Conservation (phyloP, 2,113 vertebrate species). For the Albula glossodonta region DNA sequence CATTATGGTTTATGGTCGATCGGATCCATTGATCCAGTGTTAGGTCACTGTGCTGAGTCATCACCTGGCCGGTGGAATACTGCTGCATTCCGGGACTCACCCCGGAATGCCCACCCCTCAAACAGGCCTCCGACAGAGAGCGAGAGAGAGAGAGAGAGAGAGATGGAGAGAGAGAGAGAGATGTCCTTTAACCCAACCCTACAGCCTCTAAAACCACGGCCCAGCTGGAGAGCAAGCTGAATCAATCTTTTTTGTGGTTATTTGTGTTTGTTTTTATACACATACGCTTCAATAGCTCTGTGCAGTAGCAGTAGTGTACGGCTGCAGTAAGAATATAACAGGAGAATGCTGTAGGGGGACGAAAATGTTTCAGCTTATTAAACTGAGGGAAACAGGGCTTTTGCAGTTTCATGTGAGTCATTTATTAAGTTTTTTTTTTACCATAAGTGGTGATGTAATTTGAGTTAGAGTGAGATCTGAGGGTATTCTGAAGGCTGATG, state of each 20-base stretch:
- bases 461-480: conserved; percentile 4
- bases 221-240: neutral
- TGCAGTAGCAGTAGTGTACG: neutral
- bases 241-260: neutral
- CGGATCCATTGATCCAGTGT: conserved; percentile 35
- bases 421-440: neutral
- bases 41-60: conserved; percentile 39
- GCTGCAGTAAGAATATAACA: no score
- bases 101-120: neutral
- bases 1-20: conserved; percentile 24
- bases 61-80: conserved; percentile 6
- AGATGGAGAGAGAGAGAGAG: neutral
- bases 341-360: no score
- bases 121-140: neutral
- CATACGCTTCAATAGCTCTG: neutral
- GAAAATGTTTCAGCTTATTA: neutral
- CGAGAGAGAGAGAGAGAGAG: neutral
- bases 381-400: neutral
- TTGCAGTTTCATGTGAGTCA: neutral
- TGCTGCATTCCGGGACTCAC: neutral
- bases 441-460: neutral
- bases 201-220: neutral
- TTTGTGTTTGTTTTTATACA: neutral
- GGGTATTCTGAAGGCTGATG: conserved; percentile 6
- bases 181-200: neutral